Conservation (phyloP, 2,888 invertebrate species). For the Metacarcinus magister region DNA sequence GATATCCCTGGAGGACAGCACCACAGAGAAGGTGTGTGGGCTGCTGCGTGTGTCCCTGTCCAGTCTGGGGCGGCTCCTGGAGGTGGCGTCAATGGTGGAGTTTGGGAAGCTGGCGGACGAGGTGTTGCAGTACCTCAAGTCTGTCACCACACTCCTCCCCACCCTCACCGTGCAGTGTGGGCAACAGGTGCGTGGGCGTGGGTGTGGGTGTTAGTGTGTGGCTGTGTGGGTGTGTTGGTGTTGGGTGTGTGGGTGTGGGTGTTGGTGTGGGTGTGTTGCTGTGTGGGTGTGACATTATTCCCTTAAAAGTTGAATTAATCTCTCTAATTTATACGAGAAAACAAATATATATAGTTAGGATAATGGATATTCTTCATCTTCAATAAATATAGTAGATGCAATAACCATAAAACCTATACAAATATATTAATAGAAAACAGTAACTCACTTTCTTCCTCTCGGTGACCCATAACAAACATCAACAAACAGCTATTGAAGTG, state of each 20-base stretch:
- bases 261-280: background rate
- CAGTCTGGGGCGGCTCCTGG: constrained; percentile 89
- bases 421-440: too few species aligned
- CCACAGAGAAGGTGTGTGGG: constrained; percentile 90
- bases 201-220: background rate
- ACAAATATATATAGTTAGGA: too few species aligned
- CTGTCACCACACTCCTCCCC: constrained; percentile 89
- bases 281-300: background rate
- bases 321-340: background rate
- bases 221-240: background rate
- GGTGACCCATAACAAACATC: background rate
- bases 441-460: background rate
- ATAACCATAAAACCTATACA: too few species aligned
- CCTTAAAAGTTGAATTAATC: background rate
- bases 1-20: constrained; percentile 89
- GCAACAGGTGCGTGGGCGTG: constrained; percentile 88
- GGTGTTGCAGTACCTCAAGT: constrained; percentile 90
- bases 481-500: constrained; percentile 87
- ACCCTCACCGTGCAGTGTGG: constrained; percentile 90
- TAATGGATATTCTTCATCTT: background rate
- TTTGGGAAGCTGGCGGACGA: constrained; percentile 92
- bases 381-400: background rate
- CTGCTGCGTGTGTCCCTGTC: constrained; percentile 88
- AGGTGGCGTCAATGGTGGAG: constrained; percentile 89
- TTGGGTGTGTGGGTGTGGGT: background rate